Conservation (phyloP, 2,797 vertebrate genomes). For the Pitangus sulphuratus region DNA sequence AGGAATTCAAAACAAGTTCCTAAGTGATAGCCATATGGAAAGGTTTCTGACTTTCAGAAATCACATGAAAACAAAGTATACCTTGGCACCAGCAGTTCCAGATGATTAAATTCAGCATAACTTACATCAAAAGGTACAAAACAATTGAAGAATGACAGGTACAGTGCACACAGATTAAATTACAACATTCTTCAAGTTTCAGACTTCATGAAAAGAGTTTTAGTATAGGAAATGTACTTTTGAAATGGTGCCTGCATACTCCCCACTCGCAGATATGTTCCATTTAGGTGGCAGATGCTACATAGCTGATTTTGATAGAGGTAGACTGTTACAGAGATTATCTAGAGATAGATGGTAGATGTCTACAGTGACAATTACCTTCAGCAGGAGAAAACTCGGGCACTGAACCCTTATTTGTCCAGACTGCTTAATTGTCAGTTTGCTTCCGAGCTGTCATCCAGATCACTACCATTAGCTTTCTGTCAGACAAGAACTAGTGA, state of each 20-base stretch:
- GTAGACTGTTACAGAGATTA: background rate
- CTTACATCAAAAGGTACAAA: background rate
- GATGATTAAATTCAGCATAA: background rate
- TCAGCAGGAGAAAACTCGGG: background rate
- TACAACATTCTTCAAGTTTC: background rate
- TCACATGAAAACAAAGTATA: background rate
- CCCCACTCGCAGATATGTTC: background rate
- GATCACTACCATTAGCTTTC: background rate
- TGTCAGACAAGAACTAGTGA: background rate
- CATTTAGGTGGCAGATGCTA: background rate
- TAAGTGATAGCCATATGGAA: background rate
- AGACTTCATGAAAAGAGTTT: background rate
- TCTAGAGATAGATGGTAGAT: background rate
- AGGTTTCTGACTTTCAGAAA: background rate
- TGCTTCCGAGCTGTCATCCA: background rate
- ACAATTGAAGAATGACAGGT: background rate
- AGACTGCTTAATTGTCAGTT: background rate
- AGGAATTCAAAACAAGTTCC: background rate
- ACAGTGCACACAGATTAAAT: background rate
- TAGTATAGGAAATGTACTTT: background rate
- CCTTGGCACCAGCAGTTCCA: background rate
- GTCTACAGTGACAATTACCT: background rate
- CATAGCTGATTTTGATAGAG: background rate
- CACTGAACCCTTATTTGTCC: background rate
- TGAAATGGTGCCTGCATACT: background rate